Evolutionary conservation across 1,140 invertebrate species (phyloP).

Genomic region (Spodoptera litura): DNA sequence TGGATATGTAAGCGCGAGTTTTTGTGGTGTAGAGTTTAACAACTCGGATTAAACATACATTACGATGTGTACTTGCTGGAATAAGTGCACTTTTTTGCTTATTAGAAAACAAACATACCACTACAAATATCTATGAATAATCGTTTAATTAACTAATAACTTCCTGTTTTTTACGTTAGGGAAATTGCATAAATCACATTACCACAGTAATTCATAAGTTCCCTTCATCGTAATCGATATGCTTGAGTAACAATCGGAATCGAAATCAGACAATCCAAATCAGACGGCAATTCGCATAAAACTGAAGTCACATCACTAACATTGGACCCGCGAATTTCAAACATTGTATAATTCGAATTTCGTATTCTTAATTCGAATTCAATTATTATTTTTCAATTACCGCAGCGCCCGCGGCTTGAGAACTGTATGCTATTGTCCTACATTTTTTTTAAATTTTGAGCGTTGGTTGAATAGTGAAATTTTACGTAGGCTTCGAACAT

Average conservation of each 20-base stretch:
- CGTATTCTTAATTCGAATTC: slow-evolving; percentile 82
- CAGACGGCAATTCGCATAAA: neutral
- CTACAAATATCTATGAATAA: neutral
- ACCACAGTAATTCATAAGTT: neutral
- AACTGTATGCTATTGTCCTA: slow-evolving; percentile 69
- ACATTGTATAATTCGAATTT: slow-evolving; percentile 83
- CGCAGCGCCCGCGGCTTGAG: slow-evolving; percentile 64
- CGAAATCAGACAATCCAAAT: too few species aligned
- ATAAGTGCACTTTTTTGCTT: neutral
- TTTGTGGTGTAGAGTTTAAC: slow-evolving; percentile 12
- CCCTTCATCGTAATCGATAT: neutral
- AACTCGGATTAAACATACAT: slow-evolving; percentile 2
- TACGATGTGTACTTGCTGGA: neutral
- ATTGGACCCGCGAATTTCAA: slow-evolving; percentile 77
- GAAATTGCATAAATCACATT: neutral
- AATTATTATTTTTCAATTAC: slow-evolving; percentile 84
- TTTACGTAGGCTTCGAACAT: slow-evolving; percentile 48
- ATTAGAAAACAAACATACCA: slow-evolving; percentile 7
- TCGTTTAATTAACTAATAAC: slow-evolving; percentile 9
- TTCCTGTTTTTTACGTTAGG: neutral
- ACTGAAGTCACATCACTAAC: slow-evolving; percentile 31
- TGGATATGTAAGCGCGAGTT: slow-evolving; percentile 1
- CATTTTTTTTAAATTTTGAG: slow-evolving; percentile 60
- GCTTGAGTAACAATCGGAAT: neutral
- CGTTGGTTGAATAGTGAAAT: slow-evolving; percentile 47